These are phyloP conservation scores for Eurosta solidaginis DNA, from an alignment of 1,140 invertebrate genomes.

Conservation along the genomic window DNA sequence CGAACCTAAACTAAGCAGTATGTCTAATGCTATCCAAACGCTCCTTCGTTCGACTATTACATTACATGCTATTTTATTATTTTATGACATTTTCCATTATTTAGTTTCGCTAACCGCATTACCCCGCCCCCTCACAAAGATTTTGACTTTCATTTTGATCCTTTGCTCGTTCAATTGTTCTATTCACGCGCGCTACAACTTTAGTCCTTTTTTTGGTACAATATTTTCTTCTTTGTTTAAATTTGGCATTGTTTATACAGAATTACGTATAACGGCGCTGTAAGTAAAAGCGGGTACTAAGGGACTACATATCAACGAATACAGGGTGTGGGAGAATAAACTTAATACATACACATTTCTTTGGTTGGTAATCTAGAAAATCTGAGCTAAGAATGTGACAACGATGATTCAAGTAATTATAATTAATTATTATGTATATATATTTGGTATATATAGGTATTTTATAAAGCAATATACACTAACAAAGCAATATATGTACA, in stretches of 20 bases:
- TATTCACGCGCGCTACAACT: background rate
- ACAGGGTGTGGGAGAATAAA: background rate
- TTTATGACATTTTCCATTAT: background rate
- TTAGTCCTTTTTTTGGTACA: background rate
- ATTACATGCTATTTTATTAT: slow-evolving; percentile 20
- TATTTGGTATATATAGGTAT: background rate
- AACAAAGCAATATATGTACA: no score
- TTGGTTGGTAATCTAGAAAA: background rate
- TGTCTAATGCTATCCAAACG: background rate
- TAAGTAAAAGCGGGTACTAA: background rate
- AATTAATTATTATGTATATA: background rate
- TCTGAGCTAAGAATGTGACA: background rate
- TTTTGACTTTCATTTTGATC: background rate
- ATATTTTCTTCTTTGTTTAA: background rate
- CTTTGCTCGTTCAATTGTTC: background rate
- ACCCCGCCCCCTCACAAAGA: background rate
- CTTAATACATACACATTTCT: background rate
- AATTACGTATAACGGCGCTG: no score
- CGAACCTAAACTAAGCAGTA: background rate
- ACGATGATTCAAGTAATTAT: background rate
- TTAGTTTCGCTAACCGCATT: background rate
- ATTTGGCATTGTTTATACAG: background rate
- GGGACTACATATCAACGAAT: no score
- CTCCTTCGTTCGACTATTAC: background rate
- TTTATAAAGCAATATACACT: no score